Evolutionary conservation across 2,888 invertebrate genomes (phyloP), one percentile per base, ranked within the genome.

Genomic region (Brachylomia viminalis): DNA sequence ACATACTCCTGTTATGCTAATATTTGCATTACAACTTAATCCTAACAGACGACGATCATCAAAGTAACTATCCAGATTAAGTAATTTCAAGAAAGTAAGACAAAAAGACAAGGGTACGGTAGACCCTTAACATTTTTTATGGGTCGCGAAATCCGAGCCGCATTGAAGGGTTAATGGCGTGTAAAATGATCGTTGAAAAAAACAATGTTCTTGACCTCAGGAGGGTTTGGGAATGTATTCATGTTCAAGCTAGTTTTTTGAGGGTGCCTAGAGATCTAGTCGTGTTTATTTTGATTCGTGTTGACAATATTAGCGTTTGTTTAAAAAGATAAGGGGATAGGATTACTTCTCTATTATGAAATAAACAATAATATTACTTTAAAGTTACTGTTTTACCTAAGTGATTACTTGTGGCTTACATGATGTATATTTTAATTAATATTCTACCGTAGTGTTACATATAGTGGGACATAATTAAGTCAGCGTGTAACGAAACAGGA

Each of bases 101-200:
- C 20, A 82, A 77, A 82, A 77, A 78, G 73, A 49, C 64, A 59
- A 72, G 77, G 81, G 84, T 80, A 84, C 73, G 52, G 82, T 79
- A 80, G 85, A 87, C 87, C 84, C 84, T 38, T 66, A 75, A 66
- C 68, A 61, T 75, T 88, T 84, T 91, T 92, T 92, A 88, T 90
- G 83, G 79, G 78, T 88, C 82, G 92, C 91, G 93, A 92, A 92
- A 94, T 90, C 88, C 85, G 92, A 94, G 82, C 88, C 89, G 74
- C 84, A 84, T 80, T 72, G 78, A 85, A 72, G 88, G 89, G 89
- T 89, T 92, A 92, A 94, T 93, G 93, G 90, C 80, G 91, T 90
- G 92, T 91, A 86, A 93, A 92, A 88, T 86, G 82, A 87, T 86
- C 89, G 87, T 84, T 81, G 82, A 90, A 74, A 92, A 92, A 91